These are phyloP conservation scores for Chloropsis hardwickii DNA, from an alignment of 2,113 vertebrate genomes.

Conservation along the genomic window DNA sequence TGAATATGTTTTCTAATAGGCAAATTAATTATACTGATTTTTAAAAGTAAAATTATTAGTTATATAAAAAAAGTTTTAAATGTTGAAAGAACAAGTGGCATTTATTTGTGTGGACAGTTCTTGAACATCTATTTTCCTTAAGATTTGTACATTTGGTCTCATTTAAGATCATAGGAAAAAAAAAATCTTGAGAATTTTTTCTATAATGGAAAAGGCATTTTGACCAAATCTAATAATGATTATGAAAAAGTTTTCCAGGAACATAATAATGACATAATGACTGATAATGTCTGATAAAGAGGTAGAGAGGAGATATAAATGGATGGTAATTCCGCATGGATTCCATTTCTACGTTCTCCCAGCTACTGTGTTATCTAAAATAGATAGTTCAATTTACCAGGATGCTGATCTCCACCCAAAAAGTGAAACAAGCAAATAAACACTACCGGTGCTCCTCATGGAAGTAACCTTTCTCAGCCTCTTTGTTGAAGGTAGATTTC, in stretches of 20 bases:
- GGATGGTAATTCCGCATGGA: not conserved
- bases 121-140: not conserved
- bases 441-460: not conserved
- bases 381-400: not conserved
- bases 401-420: not conserved
- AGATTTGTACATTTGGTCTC: not conserved
- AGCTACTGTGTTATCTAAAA: not conserved
- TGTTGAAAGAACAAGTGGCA: not conserved
- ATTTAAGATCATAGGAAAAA: not conserved
- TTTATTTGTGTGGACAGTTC: not conserved
- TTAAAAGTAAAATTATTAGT: not conserved
- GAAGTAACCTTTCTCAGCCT: not conserved
- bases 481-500: not conserved
- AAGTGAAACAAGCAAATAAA: not conserved
- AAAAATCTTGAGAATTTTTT: not conserved
- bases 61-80: fast-evolving
- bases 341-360: not conserved
- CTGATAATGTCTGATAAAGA: not conserved
- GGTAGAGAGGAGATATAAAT: not conserved
- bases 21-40: not conserved
- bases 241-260: not conserved
- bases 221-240: not conserved
- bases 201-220: not conserved
- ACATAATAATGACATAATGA: not conserved
- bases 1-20: not conserved